These are phyloP conservation scores for Balearica regulorum DNA, from an alignment of 2,797 vertebrate species.

Conservation along the genomic window DNA sequence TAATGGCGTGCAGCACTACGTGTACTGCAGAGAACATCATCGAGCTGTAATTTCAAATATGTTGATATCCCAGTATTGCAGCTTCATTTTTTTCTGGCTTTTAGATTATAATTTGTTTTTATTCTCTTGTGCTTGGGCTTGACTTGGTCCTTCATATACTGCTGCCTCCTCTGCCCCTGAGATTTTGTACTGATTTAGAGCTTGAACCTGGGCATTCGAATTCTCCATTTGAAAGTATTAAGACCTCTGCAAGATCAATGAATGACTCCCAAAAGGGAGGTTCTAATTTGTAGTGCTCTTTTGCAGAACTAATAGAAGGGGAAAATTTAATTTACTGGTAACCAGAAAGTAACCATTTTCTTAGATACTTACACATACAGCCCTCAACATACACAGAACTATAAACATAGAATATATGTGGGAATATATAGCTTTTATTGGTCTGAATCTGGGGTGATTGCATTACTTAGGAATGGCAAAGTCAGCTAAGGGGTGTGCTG, in stretches of 20 bases:
- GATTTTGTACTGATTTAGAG: not conserved
- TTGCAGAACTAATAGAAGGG: slow-evolving; percentile 22
- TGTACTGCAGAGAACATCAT: not conserved
- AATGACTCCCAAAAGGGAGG: slow-evolving; percentile 6
- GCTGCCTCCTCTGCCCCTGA: not conserved
- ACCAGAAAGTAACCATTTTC: slow-evolving; percentile 15
- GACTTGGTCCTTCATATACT: not conserved
- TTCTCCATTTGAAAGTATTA: slow-evolving; percentile 25
- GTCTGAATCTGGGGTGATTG: not conserved
- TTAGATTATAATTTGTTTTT: not conserved
- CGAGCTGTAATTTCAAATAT: not conserved
- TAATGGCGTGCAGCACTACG: not conserved
- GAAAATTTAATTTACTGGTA: slow-evolving; percentile 35
- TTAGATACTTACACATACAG: not conserved
- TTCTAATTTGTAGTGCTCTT: slow-evolving; percentile 18
- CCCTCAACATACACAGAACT: not conserved
- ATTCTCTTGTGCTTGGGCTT: not conserved
- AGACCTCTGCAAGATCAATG: slow-evolving; percentile 14
- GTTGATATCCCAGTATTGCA: not conserved
- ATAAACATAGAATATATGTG: not conserved
- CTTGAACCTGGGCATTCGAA: not conserved
- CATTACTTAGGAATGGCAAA: not conserved
- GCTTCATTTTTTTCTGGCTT: not conserved
- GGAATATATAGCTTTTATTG: not conserved
- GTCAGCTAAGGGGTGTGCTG: not conserved